Conservation (phyloP, 2,797 vertebrate genomes). For the Heteromormyrus szaboi region DNA sequence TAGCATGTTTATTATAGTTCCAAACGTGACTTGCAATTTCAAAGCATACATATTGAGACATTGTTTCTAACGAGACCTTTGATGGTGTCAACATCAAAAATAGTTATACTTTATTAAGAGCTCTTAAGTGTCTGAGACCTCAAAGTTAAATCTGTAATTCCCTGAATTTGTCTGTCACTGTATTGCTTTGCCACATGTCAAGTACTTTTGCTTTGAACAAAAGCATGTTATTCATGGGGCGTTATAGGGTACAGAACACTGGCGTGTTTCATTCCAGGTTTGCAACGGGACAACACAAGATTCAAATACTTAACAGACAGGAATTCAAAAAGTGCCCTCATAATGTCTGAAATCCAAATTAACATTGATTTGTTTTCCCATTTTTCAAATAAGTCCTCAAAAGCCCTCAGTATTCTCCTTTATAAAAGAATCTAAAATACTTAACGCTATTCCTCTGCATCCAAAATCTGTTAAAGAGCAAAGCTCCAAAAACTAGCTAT, state of each 20-base stretch:
- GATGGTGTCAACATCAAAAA: background rate
- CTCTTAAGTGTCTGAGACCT: constrained; percentile 29
- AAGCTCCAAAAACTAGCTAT: background rate
- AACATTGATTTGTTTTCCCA: background rate
- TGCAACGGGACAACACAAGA: constrained; percentile 12
- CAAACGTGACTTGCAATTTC: background rate
- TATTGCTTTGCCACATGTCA: constrained; percentile 61
- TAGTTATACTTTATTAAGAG: background rate
- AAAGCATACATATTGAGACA: background rate
- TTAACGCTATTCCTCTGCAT: background rate
- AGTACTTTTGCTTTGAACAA: constrained; percentile 39
- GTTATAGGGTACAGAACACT: constrained; percentile 26
- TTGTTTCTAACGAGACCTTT: background rate
- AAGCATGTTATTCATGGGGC: constrained; percentile 48
- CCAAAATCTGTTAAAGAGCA: background rate
- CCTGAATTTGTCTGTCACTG: constrained; percentile 64
- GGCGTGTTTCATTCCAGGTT: constrained; percentile 14
- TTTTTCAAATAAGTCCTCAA: background rate
- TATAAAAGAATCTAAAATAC: background rate
- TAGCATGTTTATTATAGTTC: background rate
- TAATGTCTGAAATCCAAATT: background rate
- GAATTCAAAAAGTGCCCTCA: background rate
- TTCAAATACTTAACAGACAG: constrained; percentile 19
- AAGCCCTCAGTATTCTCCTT: background rate
- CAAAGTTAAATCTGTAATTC: constrained; percentile 68